Conservation (phyloP, 2,797 vertebrate species). For the Iguana delicatissima region DNA sequence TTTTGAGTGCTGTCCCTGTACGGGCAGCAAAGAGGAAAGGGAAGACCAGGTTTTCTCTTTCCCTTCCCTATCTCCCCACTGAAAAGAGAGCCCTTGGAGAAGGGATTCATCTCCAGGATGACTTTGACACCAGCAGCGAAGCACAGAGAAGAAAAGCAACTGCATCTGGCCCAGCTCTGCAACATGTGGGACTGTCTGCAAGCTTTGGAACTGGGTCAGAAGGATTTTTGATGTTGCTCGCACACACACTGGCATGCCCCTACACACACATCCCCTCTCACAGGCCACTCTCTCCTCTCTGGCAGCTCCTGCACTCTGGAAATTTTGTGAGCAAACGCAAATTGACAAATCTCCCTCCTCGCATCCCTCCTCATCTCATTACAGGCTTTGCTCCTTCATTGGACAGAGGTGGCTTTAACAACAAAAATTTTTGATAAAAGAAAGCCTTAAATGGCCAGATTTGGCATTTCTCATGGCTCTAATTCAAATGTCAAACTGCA, state of each 20-base stretch:
- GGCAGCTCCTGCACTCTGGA: too few relatives aligned
- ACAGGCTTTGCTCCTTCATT: neutral
- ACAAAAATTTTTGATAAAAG: neutral
- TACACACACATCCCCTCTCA: neutral
- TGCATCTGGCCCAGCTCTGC: slow-evolving; percentile 66
- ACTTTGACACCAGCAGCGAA: slow-evolving; percentile 63
- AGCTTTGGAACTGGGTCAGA: neutral
- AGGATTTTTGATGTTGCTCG: neutral
- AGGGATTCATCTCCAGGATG: slow-evolving; percentile 64
- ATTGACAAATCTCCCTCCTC: neutral
- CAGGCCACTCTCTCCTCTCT: too few relatives aligned
- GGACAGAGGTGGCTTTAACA: neutral
- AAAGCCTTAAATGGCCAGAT: neutral
- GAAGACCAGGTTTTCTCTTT: neutral
- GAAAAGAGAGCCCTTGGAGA: slow-evolving; percentile 46
- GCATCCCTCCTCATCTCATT: too few relatives aligned
- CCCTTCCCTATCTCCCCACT: slow-evolving; percentile 38
- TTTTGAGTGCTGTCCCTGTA: too few relatives aligned
- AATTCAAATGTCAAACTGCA: neutral
- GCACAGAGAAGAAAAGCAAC: slow-evolving; percentile 49
- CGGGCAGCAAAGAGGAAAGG: neutral
- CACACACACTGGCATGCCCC: neutral
- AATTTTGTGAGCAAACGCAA: too few relatives aligned
- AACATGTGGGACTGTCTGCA: slow-evolving; percentile 8
- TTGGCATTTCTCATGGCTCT: neutral